Percentiles rank a stretch among this genome's conserved stretches.
These are phyloP conservation scores for Laspeyria flexula DNA, from an alignment of 2,888 invertebrate species.

Conservation along the genomic window DNA sequence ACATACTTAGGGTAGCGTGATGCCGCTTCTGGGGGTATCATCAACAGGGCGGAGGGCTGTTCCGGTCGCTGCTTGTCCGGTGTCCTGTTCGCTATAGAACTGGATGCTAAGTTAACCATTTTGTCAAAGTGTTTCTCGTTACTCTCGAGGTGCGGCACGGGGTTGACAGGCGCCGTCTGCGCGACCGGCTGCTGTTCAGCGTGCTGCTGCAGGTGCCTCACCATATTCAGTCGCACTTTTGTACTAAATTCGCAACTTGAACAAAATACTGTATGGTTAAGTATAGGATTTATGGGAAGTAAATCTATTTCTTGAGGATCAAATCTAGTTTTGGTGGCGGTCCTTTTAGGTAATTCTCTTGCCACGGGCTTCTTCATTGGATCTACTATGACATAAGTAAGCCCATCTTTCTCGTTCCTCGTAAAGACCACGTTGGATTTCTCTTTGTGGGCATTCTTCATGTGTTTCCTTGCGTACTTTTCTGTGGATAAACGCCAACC, in stretches of 20 bases:
- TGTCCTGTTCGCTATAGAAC: slow-evolving; percentile 73
- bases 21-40: slow-evolving; percentile 53
- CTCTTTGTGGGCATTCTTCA: slow-evolving; percentile 46
- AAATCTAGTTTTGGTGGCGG: slow-evolving; percentile 64
- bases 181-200: slow-evolving; percentile 88
- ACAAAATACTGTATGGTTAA: slow-evolving; percentile 87
- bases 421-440: slow-evolving; percentile 8
- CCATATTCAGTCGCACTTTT: slow-evolving; percentile 90
- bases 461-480: slow-evolving; percentile 47
- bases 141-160: slow-evolving; percentile 91
- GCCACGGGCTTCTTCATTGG: neutral
- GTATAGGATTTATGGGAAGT: slow-evolving; percentile 88
- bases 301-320: slow-evolving; percentile 87
- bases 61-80: slow-evolving; percentile 48
- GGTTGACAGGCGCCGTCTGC: slow-evolving; percentile 91
- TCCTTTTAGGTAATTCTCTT: slow-evolving; percentile 34
- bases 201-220: slow-evolving; percentile 90
- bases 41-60: slow-evolving; percentile 12
- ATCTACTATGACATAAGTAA: slow-evolving; percentile 7
- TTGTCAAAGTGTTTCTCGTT: slow-evolving; percentile 94
- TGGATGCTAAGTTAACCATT: slow-evolving; percentile 94
- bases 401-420: neutral
- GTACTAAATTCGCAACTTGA: slow-evolving; percentile 89
- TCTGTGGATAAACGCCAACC: neutral
- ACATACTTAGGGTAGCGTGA: slow-evolving; percentile 80